Evolutionary conservation across 1,140 invertebrate genomes (phyloP), one percentile per base, ranked within the genome.

Genomic region (Cherax destructor): DNA sequence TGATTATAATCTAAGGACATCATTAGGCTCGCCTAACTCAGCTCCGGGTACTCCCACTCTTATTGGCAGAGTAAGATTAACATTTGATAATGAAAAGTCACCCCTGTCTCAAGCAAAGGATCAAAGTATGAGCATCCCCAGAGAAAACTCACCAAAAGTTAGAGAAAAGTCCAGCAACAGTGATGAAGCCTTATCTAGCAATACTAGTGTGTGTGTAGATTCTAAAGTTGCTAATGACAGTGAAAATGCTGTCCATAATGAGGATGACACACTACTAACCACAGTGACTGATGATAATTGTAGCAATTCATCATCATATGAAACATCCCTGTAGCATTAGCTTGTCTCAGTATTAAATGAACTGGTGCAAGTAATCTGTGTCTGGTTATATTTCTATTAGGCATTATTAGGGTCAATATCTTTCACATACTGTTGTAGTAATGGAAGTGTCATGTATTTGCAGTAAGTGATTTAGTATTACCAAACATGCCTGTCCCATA

Each of bases 321-420:
- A 89, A 59, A 89, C 87, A 65, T 89, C 87, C 50, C 79, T 89
- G 47, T 89, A 89, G 69, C n/a, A 47, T 56, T n/a, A 56, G 50
- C 52, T n/a, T 83, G 50, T 30, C 76, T 61, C 74, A 4, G 21
- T 21, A 56, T 56, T 87, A 16, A 52, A 13, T 24, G 52, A 83
- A 59, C 80, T 56, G 24, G 56, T 52, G 50, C 80, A 83, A 61
- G 52, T n/a, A 80, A 59, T 21, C 16, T 56, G 13, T 56, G 52
- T 56, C 52, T 83, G 80, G 50, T 30, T 52, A 56, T 30, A n/a
- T 61, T 52, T 83, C 47, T 83, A 24, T 5, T 74, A 74, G 69
- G 69, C 69, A 74, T 30, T 74, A 30, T 7, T 74, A 21, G 24
- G 69, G 69, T 24, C 69, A 74, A 10, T 69, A 74, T 74, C 69